These are phyloP conservation scores for Megaleporinus macrocephalus DNA, from an alignment of 2,113 vertebrate genomes.

Conservation along the genomic window DNA sequence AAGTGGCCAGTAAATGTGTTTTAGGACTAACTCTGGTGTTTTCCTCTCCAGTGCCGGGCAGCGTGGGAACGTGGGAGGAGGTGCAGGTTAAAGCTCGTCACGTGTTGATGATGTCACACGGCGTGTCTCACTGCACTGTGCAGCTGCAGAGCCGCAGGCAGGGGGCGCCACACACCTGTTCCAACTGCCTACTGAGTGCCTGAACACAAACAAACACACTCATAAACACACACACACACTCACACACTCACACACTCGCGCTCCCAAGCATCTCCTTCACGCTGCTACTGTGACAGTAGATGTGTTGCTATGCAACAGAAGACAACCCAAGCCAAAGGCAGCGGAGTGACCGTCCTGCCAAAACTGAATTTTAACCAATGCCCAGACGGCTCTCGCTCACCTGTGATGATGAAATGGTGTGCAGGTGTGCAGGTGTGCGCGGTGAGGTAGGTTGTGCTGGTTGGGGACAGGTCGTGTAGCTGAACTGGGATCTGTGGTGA, in stretches of 20 bases:
- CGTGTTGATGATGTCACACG: conserved; percentile 87
- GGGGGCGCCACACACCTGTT: conserved; percentile 78
- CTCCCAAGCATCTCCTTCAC: not conserved
- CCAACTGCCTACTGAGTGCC: conserved; percentile 83
- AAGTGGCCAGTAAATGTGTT: not conserved
- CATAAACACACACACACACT: conserved; percentile 31
- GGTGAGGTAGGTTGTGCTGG: too few relatives aligned
- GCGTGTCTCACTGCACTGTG: conserved; percentile 89
- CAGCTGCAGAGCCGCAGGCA: conserved; percentile 90
- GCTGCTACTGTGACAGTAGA: not conserved
- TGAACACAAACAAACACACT: conserved; percentile 65
- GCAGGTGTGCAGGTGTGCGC: too few relatives aligned
- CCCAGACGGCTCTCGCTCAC: not conserved
- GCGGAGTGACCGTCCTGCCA: not conserved
- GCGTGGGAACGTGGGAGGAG: conserved; percentile 90
- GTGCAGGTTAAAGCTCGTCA: conserved; percentile 89
- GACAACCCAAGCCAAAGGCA: not conserved
- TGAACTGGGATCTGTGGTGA: not conserved
- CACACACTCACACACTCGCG: conserved; percentile 1
- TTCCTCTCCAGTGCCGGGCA: conserved; percentile 84
- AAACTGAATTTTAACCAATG: not conserved
- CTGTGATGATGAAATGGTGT: not conserved
- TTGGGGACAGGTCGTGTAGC: too few relatives aligned
- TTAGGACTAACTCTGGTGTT: not conserved
- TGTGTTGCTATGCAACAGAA: conserved; percentile 38